phyloP scores from a whole-genome alignment of 2,797 vertebrate genomes.

The Smutsia temminckii region DNA sequence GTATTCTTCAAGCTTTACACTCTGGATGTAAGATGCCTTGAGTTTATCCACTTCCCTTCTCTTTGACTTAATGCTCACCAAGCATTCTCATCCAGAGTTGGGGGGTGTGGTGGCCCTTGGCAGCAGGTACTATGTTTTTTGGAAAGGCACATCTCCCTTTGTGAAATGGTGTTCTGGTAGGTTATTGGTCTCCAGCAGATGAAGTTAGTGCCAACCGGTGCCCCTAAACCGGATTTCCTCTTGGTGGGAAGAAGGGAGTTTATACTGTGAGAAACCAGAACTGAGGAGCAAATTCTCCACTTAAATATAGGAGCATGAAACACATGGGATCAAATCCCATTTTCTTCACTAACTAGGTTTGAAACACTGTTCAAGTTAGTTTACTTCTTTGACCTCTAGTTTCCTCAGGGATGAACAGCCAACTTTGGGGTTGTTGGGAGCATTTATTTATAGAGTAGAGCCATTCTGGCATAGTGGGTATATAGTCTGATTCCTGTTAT shows the following conservation, averaged over 20 bases:
- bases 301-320: background rate
- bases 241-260: background rate
- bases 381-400: background rate
- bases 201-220: background rate
- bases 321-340: background rate
- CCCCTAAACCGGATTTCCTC: background rate
- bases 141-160: background rate
- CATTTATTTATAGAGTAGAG: background rate
- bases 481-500: background rate
- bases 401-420: background rate
- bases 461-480: background rate
- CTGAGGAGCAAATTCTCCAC: background rate
- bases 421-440: background rate
- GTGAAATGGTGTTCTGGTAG: background rate
- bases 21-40: background rate
- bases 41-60: background rate
- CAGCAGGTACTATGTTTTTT: background rate
- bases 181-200: background rate
- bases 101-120: background rate
- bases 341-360: background rate
- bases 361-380: background rate
- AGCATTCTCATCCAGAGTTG: background rate
- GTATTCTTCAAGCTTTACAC: background rate
- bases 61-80: background rate
- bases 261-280: background rate